Conservation (phyloP, 1,140 invertebrate genomes). For the Nomia melanderi region DNA sequence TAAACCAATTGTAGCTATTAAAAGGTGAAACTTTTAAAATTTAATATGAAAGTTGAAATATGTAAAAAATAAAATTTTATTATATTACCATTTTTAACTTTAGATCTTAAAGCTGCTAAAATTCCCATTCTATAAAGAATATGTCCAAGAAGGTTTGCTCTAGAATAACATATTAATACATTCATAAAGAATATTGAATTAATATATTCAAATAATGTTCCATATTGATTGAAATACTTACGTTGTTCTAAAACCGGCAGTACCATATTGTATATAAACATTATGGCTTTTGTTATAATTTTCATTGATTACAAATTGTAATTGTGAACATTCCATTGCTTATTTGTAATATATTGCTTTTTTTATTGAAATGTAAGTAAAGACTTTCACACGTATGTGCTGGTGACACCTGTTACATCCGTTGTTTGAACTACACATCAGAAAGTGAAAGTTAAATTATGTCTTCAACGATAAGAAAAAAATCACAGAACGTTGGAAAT, state of each 20-base stretch:
- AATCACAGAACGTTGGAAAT: neutral
- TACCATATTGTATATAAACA: constrained; percentile 84
- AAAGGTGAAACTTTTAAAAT: constrained; percentile 29
- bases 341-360: neutral
- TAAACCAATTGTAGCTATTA: constrained; percentile 88
- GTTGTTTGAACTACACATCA: neutral
- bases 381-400: neutral
- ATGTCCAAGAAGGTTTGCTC: constrained; percentile 91
- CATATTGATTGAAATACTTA: constrained; percentile 69
- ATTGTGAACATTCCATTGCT: constrained; percentile 19
- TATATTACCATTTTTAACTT: constrained; percentile 86
- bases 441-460: constrained; percentile 9
- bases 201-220: constrained; percentile 1
- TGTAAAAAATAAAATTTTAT: neutral
- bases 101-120: constrained; percentile 92
- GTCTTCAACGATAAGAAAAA: neutral
- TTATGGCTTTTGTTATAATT: constrained; percentile 70
- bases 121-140: constrained; percentile 96
- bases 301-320: constrained; percentile 18
- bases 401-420: neutral
- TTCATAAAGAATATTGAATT: constrained; percentile 11
- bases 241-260: constrained; percentile 87
- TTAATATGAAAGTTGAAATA: constrained; percentile 57
- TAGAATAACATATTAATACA: constrained; percentile 79
- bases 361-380: neutral